Evolutionary conservation across 2,113 vertebrate genomes (phyloP).

Genomic region (Zosterops pallidus): DNA sequence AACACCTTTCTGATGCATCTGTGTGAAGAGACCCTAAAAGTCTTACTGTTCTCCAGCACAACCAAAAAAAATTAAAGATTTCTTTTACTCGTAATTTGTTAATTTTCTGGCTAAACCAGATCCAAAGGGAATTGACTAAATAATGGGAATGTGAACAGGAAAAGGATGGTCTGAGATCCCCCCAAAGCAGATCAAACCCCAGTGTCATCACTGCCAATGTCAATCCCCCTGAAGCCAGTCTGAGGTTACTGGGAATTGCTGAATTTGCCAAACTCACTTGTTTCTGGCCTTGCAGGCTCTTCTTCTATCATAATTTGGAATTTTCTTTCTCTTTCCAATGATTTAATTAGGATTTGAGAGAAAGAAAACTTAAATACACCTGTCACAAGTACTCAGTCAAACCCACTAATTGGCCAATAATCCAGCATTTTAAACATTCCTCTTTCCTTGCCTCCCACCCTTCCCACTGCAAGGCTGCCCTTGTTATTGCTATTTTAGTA

Average conservation of each 20-base stretch:
- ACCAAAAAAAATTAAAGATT: neutral
- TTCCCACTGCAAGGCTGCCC: neutral
- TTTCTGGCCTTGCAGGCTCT: neutral
- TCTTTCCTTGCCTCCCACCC: neutral
- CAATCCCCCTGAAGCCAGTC: rapidly evolving
- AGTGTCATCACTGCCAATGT: neutral
- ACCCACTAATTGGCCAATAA: neutral
- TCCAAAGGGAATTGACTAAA: neutral
- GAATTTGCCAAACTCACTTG: neutral
- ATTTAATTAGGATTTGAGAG: neutral
- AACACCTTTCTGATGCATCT: neutral
- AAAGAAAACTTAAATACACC: neutral
- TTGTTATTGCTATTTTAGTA: neutral
- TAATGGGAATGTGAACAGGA: neutral
- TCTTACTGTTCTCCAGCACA: neutral
- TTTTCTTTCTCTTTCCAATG: neutral
- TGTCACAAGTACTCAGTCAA: neutral
- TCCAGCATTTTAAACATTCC: neutral
- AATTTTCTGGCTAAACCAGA: neutral
- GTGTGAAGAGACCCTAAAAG: neutral
- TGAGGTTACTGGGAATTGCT: neutral
- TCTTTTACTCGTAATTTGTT: neutral
- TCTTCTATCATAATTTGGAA: neutral
- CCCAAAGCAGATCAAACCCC: neutral
- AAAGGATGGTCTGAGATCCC: neutral